Conservation (phyloP, 2,113 vertebrate species). For the Ahaetulla prasina region DNA sequence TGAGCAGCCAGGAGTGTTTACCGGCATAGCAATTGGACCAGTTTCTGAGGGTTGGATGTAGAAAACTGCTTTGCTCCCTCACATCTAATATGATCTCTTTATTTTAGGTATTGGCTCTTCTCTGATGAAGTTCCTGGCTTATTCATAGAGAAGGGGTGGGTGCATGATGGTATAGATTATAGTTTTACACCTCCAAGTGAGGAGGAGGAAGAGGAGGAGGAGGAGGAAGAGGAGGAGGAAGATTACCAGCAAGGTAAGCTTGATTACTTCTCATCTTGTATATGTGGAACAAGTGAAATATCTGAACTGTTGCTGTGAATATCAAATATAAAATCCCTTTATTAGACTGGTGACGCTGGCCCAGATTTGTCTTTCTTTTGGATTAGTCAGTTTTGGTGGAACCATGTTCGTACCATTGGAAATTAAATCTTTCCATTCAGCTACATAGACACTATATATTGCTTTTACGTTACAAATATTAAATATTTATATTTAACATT, state of each 20-base stretch:
- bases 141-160: slow-evolving; percentile 97
- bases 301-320: not conserved
- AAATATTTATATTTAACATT: not conserved
- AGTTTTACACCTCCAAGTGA: slow-evolving; percentile 75
- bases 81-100: slow-evolving; percentile 15
- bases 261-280: not conserved
- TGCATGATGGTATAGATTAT: slow-evolving; percentile 90
- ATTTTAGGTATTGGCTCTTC: slow-evolving; percentile 92
- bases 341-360: too few relatives aligned
- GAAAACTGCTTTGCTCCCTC: not conserved
- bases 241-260: slow-evolving; percentile 60
- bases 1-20: too few relatives aligned
- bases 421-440: not conserved
- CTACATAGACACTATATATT: not conserved
- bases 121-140: slow-evolving; percentile 93
- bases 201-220: slow-evolving; percentile 67
- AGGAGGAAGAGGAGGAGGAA: slow-evolving; percentile 39
- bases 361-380: not conserved
- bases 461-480: not conserved
- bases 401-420: not conserved
- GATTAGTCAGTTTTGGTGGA: not conserved
- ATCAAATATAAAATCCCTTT: not conserved
- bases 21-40: not conserved
- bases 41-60: not conserved
- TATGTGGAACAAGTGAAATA: not conserved